phyloP scores from a whole-genome alignment of 1,140 invertebrate genomes.

The Drosophila littoralis region DNA sequence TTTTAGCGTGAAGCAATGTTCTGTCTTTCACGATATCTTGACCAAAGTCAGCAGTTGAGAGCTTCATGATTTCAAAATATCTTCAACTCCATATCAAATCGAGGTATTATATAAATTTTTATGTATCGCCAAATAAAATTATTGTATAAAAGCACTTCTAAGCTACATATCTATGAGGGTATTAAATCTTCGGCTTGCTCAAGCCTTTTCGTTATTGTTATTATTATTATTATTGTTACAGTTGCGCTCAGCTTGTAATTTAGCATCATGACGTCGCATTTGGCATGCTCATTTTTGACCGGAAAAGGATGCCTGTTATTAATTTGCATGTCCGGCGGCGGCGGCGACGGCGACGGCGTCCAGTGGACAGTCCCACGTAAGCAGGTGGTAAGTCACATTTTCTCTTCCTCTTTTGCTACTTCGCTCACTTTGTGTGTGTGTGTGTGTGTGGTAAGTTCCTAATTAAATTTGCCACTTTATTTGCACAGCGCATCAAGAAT shows the following conservation, averaged over 20 bases:
- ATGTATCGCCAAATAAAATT: no score
- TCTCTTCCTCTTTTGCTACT: background rate
- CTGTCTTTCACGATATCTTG: no score
- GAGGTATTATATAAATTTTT: no score
- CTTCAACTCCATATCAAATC: no score
- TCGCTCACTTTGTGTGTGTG: background rate
- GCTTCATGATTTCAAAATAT: no score
- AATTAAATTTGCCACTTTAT: constrained; percentile 82
- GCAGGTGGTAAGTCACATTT: constrained; percentile 44
- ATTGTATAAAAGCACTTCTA: no score
- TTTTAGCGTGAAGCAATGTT: no score
- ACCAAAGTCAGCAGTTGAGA: no score
- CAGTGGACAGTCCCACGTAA: constrained; percentile 15
- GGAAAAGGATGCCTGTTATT: constrained; percentile 79
- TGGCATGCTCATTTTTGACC: constrained; percentile 57
- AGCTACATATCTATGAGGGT: no score
- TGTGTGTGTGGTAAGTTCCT: constrained; percentile 35
- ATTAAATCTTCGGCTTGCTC: no score
- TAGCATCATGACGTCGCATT: constrained; percentile 31
- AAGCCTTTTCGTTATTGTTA: background rate
- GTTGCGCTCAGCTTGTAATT: constrained; percentile 7
- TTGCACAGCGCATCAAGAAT: constrained; percentile 47
- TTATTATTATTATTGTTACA: constrained; percentile 20
- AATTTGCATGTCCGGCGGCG: constrained; percentile 70
- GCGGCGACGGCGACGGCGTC: background rate